Evolutionary conservation across 2,797 vertebrate species (phyloP).

Genomic region (Galago senegalensis): DNA sequence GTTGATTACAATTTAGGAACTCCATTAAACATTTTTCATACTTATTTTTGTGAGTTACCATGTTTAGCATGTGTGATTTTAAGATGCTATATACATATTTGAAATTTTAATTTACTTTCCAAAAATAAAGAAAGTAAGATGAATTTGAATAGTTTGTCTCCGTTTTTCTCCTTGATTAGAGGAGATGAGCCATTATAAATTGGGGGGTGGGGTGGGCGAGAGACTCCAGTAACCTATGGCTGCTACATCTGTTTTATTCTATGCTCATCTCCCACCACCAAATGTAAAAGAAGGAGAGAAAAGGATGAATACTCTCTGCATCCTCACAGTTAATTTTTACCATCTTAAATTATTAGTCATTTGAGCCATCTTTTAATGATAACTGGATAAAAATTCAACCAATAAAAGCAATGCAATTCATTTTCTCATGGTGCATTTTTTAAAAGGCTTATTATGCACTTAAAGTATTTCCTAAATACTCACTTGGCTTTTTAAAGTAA

Average conservation of each 20-base stretch:
- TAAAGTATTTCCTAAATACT: neutral
- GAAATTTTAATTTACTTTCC: neutral
- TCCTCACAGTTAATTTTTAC: neutral
- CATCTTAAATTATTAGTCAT: neutral
- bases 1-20: neutral
- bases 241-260: fast-evolving
- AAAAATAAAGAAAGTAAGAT: neutral
- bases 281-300: neutral
- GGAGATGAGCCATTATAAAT: too few species aligned
- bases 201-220: fast-evolving
- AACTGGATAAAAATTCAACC: neutral
- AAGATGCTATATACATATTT: neutral
- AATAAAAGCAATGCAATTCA: neutral
- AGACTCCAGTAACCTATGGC: fast-evolving
- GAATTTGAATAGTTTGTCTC: neutral
- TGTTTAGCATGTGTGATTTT: neutral
- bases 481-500: neutral
- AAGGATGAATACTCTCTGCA: neutral
- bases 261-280: neutral
- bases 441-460: neutral
- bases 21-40: neutral
- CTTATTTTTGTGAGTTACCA: neutral
- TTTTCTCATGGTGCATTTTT: neutral
- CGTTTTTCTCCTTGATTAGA: neutral
- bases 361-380: neutral